Percentiles rank a stretch among this genome's conserved stretches.
These are phyloP conservation scores for Seira ritae DNA, from an alignment of 2,888 invertebrate species.

Conservation along the genomic window DNA sequence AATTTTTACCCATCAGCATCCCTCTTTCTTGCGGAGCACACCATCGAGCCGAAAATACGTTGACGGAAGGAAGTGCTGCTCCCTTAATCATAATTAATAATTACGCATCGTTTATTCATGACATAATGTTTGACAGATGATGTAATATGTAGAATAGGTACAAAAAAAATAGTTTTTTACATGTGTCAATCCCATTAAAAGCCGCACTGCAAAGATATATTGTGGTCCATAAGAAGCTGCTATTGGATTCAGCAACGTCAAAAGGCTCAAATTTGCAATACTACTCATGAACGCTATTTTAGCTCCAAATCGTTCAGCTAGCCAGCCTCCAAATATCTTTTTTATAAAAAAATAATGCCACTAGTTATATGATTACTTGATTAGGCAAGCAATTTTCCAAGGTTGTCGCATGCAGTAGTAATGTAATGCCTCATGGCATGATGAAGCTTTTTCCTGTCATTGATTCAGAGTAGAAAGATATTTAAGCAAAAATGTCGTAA, in stretches of 20 bases:
- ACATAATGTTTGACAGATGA: not conserved
- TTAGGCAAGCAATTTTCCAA: not conserved
- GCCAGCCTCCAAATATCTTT: conserved; percentile 76
- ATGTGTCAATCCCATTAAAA: conserved; percentile 77
- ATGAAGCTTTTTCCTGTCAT: too few relatives aligned
- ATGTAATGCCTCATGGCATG: too few relatives aligned
- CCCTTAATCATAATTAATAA: conserved; percentile 64
- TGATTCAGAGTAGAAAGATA: not conserved
- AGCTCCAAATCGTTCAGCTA: conserved; percentile 77
- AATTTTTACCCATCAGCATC: conserved; percentile 75
- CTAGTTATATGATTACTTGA: not conserved
- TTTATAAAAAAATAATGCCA: not conserved
- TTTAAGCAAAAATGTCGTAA: not conserved
- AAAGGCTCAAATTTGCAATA: conserved; percentile 75
- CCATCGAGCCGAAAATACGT: conserved; percentile 75
- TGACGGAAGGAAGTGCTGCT: conserved; percentile 71
- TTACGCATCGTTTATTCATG: not conserved
- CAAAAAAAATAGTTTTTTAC: too few relatives aligned
- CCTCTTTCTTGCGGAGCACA: conserved; percentile 76
- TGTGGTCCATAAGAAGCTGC: conserved; percentile 76
- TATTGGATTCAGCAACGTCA: conserved; percentile 77
- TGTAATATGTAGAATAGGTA: too few relatives aligned
- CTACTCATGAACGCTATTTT: conserved; percentile 76
- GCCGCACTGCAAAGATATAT: conserved; percentile 76
- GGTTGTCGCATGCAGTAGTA: too few relatives aligned